Evolutionary conservation across 2,797 vertebrate genomes (phyloP), one percentile per base, ranked within the genome.

Genomic region (Otolemur crassicaudatus): DNA sequence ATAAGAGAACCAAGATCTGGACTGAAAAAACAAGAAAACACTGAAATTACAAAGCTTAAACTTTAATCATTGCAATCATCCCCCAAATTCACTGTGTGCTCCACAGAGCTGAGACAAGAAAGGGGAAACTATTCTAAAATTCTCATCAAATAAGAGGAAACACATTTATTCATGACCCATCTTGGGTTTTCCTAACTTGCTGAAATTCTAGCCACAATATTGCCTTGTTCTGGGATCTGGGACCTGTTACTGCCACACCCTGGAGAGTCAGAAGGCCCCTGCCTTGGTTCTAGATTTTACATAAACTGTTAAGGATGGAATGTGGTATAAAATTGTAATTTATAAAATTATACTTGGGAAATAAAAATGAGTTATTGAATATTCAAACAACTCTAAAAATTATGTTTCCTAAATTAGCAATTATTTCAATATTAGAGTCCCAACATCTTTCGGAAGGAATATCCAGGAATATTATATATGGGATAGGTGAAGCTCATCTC

Each of bases 321-420:
- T 63, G 31, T 16, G 25, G 27, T 75, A 77, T 65, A 56, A 69
- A 20, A 43, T 16, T 80, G 20, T 27, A 53, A 76, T 56, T 25
- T 89, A 60, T 63, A 91, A 86, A 76, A 69, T 37, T 53, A 43
- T 25, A 31, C 27, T 46, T 87, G 37, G 16, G 37, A 92, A 63
- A 92, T 91, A 86, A 92, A 75, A 77, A 75, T 46, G 34, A 85
- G 43, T 75, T 75, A 17, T 5, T 90, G 27, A 89, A 82, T 16
- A 31, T 23, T 31, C 69, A 80, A 90, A 63, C 61, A 67, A 85
- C 65, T 53, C 70, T 65, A 49, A 70, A 87, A 72, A 7, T 31
- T 49, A 63, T 40, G 56, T 61, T 11, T 46, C 60, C 60, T 76
- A 75, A 73, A 77, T 60, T 29, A 70, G 25, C 20, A 53, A 61